Evolutionary conservation across 1,140 invertebrate species (phyloP), one percentile per base, ranked within the genome.

Genomic region (Microvelia longipes): DNA sequence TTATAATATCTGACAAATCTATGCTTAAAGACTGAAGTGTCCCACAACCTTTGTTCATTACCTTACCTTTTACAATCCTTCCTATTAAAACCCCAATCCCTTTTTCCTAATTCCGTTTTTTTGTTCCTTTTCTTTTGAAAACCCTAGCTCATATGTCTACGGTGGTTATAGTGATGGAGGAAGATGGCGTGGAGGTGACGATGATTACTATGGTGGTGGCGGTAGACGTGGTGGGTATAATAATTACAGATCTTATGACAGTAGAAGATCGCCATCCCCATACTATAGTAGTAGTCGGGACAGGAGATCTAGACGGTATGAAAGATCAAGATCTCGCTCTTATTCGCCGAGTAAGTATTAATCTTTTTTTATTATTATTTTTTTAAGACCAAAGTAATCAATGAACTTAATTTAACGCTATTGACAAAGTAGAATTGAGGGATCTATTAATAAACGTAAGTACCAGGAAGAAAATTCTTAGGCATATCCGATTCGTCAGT

Each of bases 331-430:
- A 74, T 91, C 90, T 73, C 85, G 90, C 72, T 92, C 91, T 74
- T 93, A 92, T 81, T 90, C 90, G 73, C 91, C 91, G 79, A 89
- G 91, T 92, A 86, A 87, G 86, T 88, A 75, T 73, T 68, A 61
- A 11, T 68, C 35, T 60, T 11, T 60, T 60, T 60, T 60, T 60
- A 11, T 60, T 60, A 11, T 60, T 60, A 11, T 60, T 60, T 60
- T 60, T 60, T 60, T 11, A 60, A 11, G 11, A 60, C 19, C 35
- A 11, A 11, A 11, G 19, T 60, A 60, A 11, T 11, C 11, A 11
- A 11, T 11, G 19, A 19, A 60, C 11, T 60, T 60, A 11, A 11
- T 11, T 60, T 60, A 11, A 60, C 11, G 19, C 11, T 60, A 11
- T 60, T 11, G 11, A 60, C 19, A 60, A 11, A 60, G 19, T 60